Base-by-base conservation (phyloP, 2,797 vertebrate genomes). In the Menidia menidia region DNA sequence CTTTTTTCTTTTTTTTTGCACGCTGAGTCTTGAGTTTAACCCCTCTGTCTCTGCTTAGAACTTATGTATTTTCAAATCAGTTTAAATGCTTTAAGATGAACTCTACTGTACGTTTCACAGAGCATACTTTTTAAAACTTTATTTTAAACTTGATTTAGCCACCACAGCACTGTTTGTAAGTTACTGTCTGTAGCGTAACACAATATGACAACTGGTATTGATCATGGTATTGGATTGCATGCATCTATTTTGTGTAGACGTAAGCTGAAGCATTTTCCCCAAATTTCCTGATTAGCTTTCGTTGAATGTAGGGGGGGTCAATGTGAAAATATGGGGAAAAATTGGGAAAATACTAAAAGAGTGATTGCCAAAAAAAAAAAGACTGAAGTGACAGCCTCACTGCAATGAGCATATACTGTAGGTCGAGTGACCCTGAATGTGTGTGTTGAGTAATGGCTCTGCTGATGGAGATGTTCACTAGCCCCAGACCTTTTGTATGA, bases 381-480 rank as follows among this genome's bases (percentile, higher is more conserved):
- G 14, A n/a, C n/a, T 60, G 58, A 59, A 43, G 47, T 60, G 62
- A 76, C 11, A 64, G 33, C 18, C 19, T 19, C 47, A 31, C 54
- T 43, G 66, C 41, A 42, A 47, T 58, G 50, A 73, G 66, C 69
- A 70, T 74, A 83, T 33, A 55, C 45, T 54, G 64, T 4, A 60
- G 71, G 60, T 70, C 7, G 10, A 44, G 55, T 72, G 68, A 57
- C 63, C 63, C 57, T 77, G 57, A 72, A 60, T 72, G 66, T 78
- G 70, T 75, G 73, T 71, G 53, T 65, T 84, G 64, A 60, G 56
- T 75, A 79, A 82, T 83, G 57, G 81, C 39, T 51, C 62, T 52
- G 41, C 55, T 87, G 82, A 87, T 87, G 65, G 73, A 88, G 65
- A 80, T 50, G 50, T 25, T 68, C 8, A 54, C 51, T 47, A 51